Percentiles rank a stretch among this genome's conserved stretches.
Conservation (phyloP, 2,888 invertebrate genomes). For the Fragum sueziense region DNA sequence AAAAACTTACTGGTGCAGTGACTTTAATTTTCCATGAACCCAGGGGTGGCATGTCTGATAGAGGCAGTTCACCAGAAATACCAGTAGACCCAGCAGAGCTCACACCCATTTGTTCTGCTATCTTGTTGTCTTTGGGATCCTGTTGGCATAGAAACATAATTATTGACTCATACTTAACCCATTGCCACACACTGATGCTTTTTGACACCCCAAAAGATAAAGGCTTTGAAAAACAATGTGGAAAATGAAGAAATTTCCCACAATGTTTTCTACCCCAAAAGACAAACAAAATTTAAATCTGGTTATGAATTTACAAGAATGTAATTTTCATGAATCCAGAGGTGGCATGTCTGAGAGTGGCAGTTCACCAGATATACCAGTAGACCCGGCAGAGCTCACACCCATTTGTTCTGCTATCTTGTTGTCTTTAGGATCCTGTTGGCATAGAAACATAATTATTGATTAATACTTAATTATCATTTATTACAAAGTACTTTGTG, state of each 20-base stretch:
- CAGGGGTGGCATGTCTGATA: slow-evolving; percentile 91
- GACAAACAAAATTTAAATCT: no score
- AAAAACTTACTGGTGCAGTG: slow-evolving; percentile 51
- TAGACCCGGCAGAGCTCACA: slow-evolving; percentile 88
- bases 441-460: no score
- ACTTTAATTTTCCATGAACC: slow-evolving; percentile 93
- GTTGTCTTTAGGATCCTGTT: slow-evolving; percentile 89
- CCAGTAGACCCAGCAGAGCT: slow-evolving; percentile 87
- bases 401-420: slow-evolving; percentile 88
- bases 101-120: slow-evolving; percentile 87
- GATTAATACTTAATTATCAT: no score
- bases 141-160: no score
- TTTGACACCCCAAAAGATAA: no score
- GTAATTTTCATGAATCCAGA: slow-evolving; percentile 93
- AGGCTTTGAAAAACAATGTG: no score
- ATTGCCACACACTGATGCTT: no score
- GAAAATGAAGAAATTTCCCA: no score
- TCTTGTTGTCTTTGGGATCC: slow-evolving; percentile 90
- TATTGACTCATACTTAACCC: no score
- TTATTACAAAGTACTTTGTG: no score
- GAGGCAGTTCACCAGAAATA: slow-evolving; percentile 49
- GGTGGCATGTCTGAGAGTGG: slow-evolving; percentile 90
- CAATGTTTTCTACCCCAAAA: no score
- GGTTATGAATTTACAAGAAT: no score
- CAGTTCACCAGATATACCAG: slow-evolving; percentile 68